A percentile compares a stretch with the other conserved stretches of the same genome.
Evolutionary conservation across 64 coral and sea anemone species (phyloP).

Genomic region (Exaiptasia diaphana): DNA sequence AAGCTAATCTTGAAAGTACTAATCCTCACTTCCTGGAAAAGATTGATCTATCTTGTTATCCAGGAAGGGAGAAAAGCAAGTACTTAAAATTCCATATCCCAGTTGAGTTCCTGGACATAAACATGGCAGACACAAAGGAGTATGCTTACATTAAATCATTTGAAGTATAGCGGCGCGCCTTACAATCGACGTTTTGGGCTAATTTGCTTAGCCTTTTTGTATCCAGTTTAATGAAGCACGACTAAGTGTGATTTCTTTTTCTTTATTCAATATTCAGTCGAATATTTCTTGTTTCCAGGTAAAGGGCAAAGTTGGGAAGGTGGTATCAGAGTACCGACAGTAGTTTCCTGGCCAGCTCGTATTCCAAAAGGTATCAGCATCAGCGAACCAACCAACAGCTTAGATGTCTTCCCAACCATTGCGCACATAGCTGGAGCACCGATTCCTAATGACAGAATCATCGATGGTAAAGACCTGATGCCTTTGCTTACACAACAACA

Average conservation of each 20-base stretch:
- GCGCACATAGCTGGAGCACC: not conserved
- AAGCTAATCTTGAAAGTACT: not conserved
- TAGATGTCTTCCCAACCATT: conserved; percentile 59
- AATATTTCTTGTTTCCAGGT: not conserved
- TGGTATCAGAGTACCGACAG: conserved; percentile 42
- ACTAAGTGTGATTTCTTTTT: no score
- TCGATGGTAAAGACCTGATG: conserved; percentile 54
- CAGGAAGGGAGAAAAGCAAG: no score
- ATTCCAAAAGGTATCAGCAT: conserved; percentile 39
- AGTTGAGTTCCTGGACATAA: no score
- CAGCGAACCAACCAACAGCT: conserved; percentile 25
- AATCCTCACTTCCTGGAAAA: no score
- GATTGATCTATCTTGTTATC: no score
- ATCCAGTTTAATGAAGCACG: no score
- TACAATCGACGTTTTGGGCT: no score
- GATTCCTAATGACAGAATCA: conserved; percentile 21
- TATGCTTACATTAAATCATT: no score
- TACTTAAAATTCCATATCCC: no score
- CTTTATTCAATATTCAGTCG: not conserved
- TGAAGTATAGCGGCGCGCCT: no score
- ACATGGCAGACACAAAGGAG: no score
- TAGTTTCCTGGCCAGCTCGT: conserved; percentile 41
- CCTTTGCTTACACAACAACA: conserved; percentile 8
- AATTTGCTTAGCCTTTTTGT: no score
- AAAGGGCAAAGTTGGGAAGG: conserved; percentile 63